Base-by-base conservation (phyloP, 2,888 invertebrate species). In the Melanophora roralis region DNA sequence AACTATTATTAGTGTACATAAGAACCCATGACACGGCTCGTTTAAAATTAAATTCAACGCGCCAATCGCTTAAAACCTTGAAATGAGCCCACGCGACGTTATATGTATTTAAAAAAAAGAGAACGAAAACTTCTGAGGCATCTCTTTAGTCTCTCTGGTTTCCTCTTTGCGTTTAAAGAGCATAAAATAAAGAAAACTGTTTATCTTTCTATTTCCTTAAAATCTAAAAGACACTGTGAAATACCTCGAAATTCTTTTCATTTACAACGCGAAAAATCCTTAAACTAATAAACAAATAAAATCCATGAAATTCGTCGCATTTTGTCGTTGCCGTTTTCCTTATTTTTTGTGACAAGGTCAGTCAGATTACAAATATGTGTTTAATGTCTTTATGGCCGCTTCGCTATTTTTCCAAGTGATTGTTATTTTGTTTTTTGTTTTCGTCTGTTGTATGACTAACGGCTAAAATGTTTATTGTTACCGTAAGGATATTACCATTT, bases 21-120 rank as follows among this genome's bases (percentile, higher is more conserved):
- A 87, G 85, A 83, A 85, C 84, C 84, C 83, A 87, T 86, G 86
- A 88, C 88, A 87, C 85, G 88, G 86, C 85, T 79, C 83, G 88
- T 86, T 86, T 86, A 81, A 77, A 82, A 82, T 86, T 71, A 34
- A 53, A 71, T 67, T 59, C 36, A 53, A 62, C n/a, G 68, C 43
- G 4, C 49, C 40, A 51, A 76, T 59, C 47, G 45, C 64, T 57
- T 38, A 64, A 64, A 71, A 65, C 73, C 73, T 78, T 67, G 69
- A 78, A 81, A 65, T 51, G 47, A 19, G 65, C 32, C 68, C 74
- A 81, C 73, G 81, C 73, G 81, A 81, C 69, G 40, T 43, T 16
- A 4, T 34, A n/a, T 40, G 45, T 43, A 21, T 12, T 60, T 57
- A 14, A 47, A 60, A n/a, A 5, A 65, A 27, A 27, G 6, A 23